Base-by-base conservation (phyloP, 2,797 vertebrate species). In the Poecilia wingei region DNA sequence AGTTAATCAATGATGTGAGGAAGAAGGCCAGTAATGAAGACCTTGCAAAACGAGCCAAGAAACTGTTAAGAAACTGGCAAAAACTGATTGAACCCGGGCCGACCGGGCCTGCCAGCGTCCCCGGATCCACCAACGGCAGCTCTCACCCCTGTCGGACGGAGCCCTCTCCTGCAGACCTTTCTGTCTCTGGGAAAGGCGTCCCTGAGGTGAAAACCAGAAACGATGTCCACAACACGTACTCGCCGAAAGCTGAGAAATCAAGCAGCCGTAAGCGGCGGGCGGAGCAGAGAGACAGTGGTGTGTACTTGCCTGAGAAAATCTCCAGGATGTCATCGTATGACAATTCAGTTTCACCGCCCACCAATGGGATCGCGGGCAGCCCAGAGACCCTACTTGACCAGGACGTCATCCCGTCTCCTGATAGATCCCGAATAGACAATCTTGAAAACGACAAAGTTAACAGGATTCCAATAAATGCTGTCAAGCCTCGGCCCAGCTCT, bases 21-120 rank as follows among this genome's bases (percentile, higher is more conserved):
- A 99, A 99, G 95, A 98, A 99, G 88, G 99, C 98, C 0, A 97
- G 97, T 95, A 97, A 99, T 66, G 98, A 99, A 95, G 98, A 99
- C 85, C 97, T 99, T 76, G 98, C 98, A 77, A 99, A 99, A 93
- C 97, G 98, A 89, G 98, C 98, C 88, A 99, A 99, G 95, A 98
- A 98, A 91, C 96, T 99, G 79, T 91, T 99, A 78, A 94, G 97
- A 87, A 98, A 96, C 93, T 99, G 98, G 98, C 98, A 98, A 88
- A 99, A 98, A 90, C 93, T 99, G 81, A 99, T 99, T 0, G 98
- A 99, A 88, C 98, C 98, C 0, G 96, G 96, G 66, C 96, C 95
- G 77, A 95, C 91, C 49, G 98, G 95, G 78, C 83, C 95, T 82
- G 88, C 91, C 0, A 95, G 96, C 36, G 82, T 90, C 0, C 93